These are phyloP conservation scores for Cacatua alba DNA, from an alignment of 2,113 vertebrate species.

Conservation along the genomic window DNA sequence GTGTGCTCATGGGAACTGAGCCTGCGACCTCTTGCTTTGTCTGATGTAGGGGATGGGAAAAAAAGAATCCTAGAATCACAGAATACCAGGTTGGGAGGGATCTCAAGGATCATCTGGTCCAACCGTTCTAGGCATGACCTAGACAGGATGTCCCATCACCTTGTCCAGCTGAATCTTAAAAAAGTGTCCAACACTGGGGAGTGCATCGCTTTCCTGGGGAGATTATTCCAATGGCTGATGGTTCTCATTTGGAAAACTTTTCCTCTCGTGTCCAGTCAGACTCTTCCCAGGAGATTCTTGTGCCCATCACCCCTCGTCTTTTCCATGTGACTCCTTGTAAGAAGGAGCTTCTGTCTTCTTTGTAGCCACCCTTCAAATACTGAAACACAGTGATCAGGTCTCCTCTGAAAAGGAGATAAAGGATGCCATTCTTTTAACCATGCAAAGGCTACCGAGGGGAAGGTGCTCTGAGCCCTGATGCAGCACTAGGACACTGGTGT, in stretches of 20 bases:
- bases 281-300: not conserved
- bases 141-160: not conserved
- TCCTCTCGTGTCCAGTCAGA: not conserved
- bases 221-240: not conserved
- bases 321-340: not conserved
- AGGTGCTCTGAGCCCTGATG: not conserved
- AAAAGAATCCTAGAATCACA: not conserved
- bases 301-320: not conserved
- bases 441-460: accelerated
- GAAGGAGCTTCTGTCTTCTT: not conserved
- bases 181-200: not conserved
- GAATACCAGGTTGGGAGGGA: not conserved
- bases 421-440: not conserved
- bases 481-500: not conserved
- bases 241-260: not conserved
- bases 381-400: not conserved
- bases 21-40: not conserved
- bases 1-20: not conserved
- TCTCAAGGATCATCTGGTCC: not conserved
- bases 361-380: not conserved
- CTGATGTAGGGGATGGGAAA: not conserved
- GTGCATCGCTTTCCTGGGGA: not conserved
- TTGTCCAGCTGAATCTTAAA: not conserved
- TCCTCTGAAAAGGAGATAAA: not conserved
- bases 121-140: not conserved